phyloP scores from a whole-genome alignment of 64 coral and sea anemone species.

The Anthopleura sola region DNA sequence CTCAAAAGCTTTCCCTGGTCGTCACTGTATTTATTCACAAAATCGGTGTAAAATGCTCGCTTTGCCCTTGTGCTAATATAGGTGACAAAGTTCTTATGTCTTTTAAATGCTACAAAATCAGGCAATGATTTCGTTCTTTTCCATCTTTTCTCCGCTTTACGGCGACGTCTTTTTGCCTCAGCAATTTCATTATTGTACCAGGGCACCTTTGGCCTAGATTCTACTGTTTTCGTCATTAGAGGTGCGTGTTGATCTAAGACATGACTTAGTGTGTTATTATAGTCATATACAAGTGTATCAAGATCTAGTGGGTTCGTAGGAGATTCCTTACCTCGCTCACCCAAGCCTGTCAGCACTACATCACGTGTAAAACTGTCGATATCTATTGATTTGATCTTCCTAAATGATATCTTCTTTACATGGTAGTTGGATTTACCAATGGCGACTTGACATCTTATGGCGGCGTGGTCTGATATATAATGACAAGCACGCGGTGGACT shows the following conservation, averaged over 20 bases:
- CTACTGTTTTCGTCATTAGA: slow-evolving; percentile 23
- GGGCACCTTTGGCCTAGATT: slow-evolving; percentile 18
- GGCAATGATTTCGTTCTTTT: not conserved
- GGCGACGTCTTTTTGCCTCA: slow-evolving; percentile 17
- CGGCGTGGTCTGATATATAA: no score
- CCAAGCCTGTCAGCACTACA: no score
- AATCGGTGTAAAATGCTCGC: slow-evolving; percentile 39
- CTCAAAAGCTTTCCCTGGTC: slow-evolving; percentile 48
- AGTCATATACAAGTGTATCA: not conserved
- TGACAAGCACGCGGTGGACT: no score
- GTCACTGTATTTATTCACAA: slow-evolving; percentile 26
- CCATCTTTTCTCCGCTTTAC: slow-evolving; percentile 39
- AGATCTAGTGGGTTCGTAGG: not conserved
- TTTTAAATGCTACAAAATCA: slow-evolving; percentile 34
- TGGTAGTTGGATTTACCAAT: no score
- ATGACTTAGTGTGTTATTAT: not conserved
- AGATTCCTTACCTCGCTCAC: not conserved
- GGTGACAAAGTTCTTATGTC: slow-evolving; percentile 39
- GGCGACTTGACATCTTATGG: no score
- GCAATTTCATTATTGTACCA: slow-evolving; percentile 31
- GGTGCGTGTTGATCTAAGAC: slow-evolving; percentile 22
- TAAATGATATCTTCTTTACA: no score
- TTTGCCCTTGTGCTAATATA: slow-evolving; percentile 22
- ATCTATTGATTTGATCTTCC: no score
- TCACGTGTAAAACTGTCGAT: no score